phyloP scores from a whole-genome alignment of 2,888 invertebrate species.

The Onthophagus sagittarius region DNA sequence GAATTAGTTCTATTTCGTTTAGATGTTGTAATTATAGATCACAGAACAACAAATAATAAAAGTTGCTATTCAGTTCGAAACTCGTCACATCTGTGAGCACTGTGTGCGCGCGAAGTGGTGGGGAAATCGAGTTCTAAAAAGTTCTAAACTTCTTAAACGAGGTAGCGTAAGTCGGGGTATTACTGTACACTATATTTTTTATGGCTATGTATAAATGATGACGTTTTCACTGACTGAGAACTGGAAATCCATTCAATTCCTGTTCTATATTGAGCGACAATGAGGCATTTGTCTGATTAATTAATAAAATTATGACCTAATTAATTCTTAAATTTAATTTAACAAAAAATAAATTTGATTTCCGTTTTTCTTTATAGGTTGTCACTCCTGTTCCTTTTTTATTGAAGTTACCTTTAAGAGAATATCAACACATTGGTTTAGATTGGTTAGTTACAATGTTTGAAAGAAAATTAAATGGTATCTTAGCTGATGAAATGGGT shows the following conservation, averaged over 20 bases:
- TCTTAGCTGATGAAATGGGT: conserved; percentile 96
- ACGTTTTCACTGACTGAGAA: conserved; percentile 25
- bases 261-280: conserved; percentile 32
- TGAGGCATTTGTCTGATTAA: conserved; percentile 40
- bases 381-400: conserved; percentile 92
- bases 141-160: no score
- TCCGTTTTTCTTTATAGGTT: conserved; percentile 56
- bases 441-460: conserved; percentile 98
- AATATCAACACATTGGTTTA: conserved; percentile 96
- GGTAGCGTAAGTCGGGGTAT: no score
- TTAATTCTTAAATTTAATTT: conserved; percentile 8
- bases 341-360: conserved; percentile 12
- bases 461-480: conserved; percentile 91
- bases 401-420: conserved; percentile 83
- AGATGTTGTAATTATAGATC: no score
- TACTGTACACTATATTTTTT: neutral
- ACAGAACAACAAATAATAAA: no score
- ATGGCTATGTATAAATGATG: neutral
- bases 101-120: no score
- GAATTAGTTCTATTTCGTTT: no score
- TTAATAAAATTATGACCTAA: conserved; percentile 1
- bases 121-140: no score
- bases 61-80: no score
- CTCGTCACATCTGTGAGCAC: no score
- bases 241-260: conserved; percentile 40